Evolutionary conservation across 2,888 invertebrate species (phyloP).

Genomic region (Tipula confusa): DNA sequence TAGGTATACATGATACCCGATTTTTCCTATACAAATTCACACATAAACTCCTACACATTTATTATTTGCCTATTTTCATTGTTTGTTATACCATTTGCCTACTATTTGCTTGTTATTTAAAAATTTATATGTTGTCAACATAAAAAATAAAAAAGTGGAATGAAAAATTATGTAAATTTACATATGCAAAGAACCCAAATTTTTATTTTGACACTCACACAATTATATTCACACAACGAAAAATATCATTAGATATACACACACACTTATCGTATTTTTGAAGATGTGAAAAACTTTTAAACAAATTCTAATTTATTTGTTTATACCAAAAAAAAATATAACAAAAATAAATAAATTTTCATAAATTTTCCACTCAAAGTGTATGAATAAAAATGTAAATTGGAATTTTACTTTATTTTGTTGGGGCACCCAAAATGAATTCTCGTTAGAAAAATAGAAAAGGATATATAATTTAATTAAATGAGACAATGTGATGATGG

Average conservation of each 20-base stretch:
- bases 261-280: background rate
- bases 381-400: background rate
- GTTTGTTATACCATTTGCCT: background rate
- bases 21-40: background rate
- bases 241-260: background rate
- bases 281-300: background rate
- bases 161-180: background rate
- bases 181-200: background rate
- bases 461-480: slow-evolving; percentile 12
- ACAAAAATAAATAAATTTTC: slow-evolving; percentile 5
- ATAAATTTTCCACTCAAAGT: slow-evolving; percentile 12
- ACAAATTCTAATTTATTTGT: background rate
- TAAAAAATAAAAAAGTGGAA: background rate
- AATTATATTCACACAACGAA: background rate
- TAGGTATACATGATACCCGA: background rate
- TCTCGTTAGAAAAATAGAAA: background rate
- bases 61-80: background rate
- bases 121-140: background rate
- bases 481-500: background rate
- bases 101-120: background rate
- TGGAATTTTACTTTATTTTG: background rate
- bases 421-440: background rate
- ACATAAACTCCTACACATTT: background rate
- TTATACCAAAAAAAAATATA: background rate
- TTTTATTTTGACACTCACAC: background rate